phyloP scores from a whole-genome alignment of 1,140 invertebrate genomes.

The Brachionus koreanus region DNA sequence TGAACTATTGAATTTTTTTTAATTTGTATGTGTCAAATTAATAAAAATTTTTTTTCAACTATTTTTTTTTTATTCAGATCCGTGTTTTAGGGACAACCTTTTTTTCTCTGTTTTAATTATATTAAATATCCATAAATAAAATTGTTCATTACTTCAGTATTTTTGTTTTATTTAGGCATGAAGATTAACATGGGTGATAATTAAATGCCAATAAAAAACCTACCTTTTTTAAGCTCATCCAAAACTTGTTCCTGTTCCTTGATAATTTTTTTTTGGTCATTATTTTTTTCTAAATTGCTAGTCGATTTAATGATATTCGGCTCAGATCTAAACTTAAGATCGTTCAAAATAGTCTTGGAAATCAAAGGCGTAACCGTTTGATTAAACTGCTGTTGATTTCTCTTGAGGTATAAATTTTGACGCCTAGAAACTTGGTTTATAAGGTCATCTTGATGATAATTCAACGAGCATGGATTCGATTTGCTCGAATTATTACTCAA shows the following conservation, averaged over 20 bases:
- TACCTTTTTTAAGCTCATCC: constrained; percentile 2
- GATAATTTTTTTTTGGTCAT: neutral
- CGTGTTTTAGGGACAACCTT: no score
- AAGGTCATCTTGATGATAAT: neutral
- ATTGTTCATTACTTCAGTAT: no score
- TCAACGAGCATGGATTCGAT: constrained; percentile 25
- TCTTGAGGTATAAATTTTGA: constrained; percentile 20
- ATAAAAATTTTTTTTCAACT: no score
- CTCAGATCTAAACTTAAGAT: constrained; percentile 11
- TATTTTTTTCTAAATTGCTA: neutral
- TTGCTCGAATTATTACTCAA: neutral
- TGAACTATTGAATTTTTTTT: no score
- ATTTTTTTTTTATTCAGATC: no score
- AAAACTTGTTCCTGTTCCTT: neutral
- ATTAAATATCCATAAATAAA: no score
- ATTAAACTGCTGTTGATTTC: neutral
- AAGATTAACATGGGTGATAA: no score
- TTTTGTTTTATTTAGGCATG: no score
- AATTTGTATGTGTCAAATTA: no score
- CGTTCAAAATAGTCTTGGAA: neutral
- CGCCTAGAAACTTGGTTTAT: neutral
- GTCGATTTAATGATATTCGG: neutral
- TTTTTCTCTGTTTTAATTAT: no score
- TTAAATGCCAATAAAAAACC: neutral
- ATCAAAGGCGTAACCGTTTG: neutral